Evolutionary conservation across 2,797 vertebrate genomes (phyloP), one percentile per base, ranked within the genome.

Genomic region (Channallabes apus): DNA sequence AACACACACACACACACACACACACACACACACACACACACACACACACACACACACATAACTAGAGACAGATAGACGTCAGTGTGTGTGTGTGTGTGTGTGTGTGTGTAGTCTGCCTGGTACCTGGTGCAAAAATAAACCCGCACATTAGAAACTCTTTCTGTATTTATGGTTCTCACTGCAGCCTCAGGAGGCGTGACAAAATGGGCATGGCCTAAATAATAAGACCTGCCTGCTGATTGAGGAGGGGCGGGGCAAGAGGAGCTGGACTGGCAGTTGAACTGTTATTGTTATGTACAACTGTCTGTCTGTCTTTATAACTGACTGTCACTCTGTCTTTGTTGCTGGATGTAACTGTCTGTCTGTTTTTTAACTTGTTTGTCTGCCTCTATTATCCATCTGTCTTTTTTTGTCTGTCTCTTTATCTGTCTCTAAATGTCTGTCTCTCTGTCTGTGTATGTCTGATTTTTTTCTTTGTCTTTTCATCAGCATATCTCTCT

Each of bases 41-140:
- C 72, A n/a, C n/a, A n/a, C n/a, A 22, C 20, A 8, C 24, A 15
- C n/a, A 67, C 29, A 68, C 69, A 76, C n/a, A 56, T 7, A 9
- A 32, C 32, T 58, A 18, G 15, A 22, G 4, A 12, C 38, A 24
- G 56, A 61, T 75, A 87, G 51, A 56, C 88, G 87, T 89, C 61
- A 88, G 80, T 72, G 59, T 85, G 81, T 71, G 75, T 67, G 65
- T 84, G 82, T 71, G 38, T 85, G 72, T 65, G 87, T 84, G 83
- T 87, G 73, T 73, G 65, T 54, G 65, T 89, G 84, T 91, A 94
- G 86, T 95, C 94, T 95, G 94, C 94, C 94, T 59, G 35, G 94
- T 91, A 90, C 93, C 93, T 92, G 92, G 77, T 87, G 89, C 94
- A 91, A 91, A 95, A 95, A 96, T 95, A n/a, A 96, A 93, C 93